phyloP scores from a whole-genome alignment of 2,888 invertebrate genomes.

The Autographa gamma region DNA sequence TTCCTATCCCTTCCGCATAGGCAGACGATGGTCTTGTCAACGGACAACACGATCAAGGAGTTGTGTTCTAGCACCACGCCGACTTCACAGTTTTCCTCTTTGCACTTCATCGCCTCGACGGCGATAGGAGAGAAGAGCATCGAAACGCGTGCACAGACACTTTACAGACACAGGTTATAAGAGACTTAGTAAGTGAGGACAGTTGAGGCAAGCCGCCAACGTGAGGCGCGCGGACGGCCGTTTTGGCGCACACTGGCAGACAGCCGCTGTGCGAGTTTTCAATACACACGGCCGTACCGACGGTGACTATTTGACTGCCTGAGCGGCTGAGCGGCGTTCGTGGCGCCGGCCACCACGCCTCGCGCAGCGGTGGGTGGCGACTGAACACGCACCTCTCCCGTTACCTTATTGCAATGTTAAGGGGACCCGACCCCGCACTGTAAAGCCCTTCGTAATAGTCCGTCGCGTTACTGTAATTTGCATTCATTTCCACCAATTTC shows the following conservation, averaged over 20 bases:
- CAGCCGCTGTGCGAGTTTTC: conserved; percentile 78
- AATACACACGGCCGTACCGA: conserved; percentile 80
- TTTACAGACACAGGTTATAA: conserved; percentile 68
- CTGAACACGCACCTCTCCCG: conserved; percentile 86
- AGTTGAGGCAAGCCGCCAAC: conserved; percentile 73
- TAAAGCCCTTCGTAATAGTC: conserved; percentile 75
- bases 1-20: conserved; percentile 85
- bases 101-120: conserved; percentile 89
- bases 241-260: conserved; percentile 84
- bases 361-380: conserved; percentile 86
- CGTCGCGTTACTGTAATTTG: conserved; percentile 67
- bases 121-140: conserved; percentile 88
- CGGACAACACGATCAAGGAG: conserved; percentile 86
- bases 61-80: conserved; percentile 87
- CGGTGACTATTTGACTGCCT: conserved; percentile 86
- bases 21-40: conserved; percentile 88
- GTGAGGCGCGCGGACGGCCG: conserved; percentile 76
- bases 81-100: conserved; percentile 88
- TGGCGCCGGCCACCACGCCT: conserved; percentile 81
- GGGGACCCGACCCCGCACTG: conserved; percentile 83
- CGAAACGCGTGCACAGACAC: conserved; percentile 82
- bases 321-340: conserved; percentile 73
- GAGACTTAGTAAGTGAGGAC: conserved; percentile 56
- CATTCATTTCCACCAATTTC: conserved; percentile 64
- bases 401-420: conserved; percentile 87